These are phyloP conservation scores for Oreochromis niloticus DNA, from an alignment of 2,113 vertebrate species.

Conservation along the genomic window DNA sequence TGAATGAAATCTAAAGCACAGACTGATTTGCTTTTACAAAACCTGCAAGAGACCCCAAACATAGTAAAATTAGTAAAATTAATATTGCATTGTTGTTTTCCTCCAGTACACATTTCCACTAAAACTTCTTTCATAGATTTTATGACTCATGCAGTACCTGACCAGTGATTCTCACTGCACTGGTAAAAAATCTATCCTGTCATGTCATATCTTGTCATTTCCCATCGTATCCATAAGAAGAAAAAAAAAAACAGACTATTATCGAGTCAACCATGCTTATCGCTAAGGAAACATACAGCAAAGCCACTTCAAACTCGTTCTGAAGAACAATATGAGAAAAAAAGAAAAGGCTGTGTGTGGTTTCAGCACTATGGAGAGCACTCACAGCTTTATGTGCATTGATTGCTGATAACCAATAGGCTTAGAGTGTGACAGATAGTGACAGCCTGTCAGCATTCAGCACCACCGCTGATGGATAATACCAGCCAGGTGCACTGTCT, in stretches of 20 bases:
- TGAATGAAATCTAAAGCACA: not conserved
- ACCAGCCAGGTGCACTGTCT: not conserved
- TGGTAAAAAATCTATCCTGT: not conserved
- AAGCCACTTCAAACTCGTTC: not conserved
- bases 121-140: not conserved
- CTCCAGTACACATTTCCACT: not conserved
- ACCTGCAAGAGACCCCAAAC: not conserved
- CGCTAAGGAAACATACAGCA: not conserved
- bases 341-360: not conserved
- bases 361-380: not conserved
- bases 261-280: not conserved
- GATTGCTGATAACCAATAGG: not conserved
- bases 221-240: not conserved
- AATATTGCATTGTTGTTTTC: not conserved
- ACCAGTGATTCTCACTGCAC: not conserved
- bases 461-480: not conserved
- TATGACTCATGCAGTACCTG: not conserved
- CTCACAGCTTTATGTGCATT: not conserved
- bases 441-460: not conserved
- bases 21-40: not conserved
- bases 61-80: not conserved
- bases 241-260: accelerated
- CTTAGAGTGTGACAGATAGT: not conserved
- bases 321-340: not conserved
- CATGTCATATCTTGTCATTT: not conserved